A percentile compares a stretch with the other conserved stretches of the same genome.
Conservation (phyloP, 30 jellyfish, hydroid and myxozoan genomes). For the Cassiopea andromeda region DNA sequence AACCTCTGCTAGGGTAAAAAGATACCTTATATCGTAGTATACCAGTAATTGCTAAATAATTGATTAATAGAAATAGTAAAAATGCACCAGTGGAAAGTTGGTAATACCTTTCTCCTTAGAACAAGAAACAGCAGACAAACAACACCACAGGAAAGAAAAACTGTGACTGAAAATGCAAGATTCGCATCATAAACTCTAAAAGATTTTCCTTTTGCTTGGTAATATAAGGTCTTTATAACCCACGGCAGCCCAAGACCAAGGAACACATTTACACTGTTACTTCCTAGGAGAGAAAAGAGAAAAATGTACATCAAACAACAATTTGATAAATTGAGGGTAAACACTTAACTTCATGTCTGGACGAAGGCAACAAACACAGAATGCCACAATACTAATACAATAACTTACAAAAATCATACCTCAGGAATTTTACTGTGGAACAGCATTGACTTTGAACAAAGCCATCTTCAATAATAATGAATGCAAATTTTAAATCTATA, state of each 20-base stretch:
- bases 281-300: constrained; percentile 47
- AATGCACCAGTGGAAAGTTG: not conserved
- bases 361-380: too few species aligned
- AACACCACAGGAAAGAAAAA: constrained; percentile 83
- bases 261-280: constrained; percentile 94
- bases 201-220: constrained; percentile 36
- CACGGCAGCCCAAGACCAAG: constrained; percentile 96
- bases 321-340: not conserved
- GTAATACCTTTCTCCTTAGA: constrained; percentile 77
- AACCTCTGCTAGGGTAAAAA: too few species aligned
- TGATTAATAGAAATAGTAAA: too few species aligned
- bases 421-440: too few species aligned
- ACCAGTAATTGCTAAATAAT: too few species aligned
- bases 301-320: not conserved
- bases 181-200: constrained; percentile 64
- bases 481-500: not conserved
- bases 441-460: too few species aligned
- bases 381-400: too few species aligned
- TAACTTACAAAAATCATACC: too few species aligned
- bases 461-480: too few species aligned
- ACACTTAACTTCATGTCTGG: too few species aligned
- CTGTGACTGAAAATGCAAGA: constrained; percentile 72
- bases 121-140: constrained; percentile 58
- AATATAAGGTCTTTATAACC: constrained; percentile 76
- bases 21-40: too few species aligned